Percentiles rank a stretch among this genome's conserved stretches.
These are phyloP conservation scores for Poecilia picta DNA, from an alignment of 2,797 vertebrate species.

Conservation along the genomic window DNA sequence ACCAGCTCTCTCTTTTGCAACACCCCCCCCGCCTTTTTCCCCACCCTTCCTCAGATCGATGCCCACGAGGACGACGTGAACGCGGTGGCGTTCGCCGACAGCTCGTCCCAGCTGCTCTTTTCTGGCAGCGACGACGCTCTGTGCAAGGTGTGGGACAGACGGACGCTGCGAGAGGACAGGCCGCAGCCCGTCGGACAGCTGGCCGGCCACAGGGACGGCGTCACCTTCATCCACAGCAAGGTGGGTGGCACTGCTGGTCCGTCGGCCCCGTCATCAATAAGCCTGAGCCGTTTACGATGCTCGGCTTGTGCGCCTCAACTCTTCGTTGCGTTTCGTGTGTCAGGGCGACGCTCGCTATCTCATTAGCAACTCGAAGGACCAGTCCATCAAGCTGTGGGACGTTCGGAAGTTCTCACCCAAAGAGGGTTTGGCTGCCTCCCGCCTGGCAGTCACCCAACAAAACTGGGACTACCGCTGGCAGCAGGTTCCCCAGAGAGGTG, in stretches of 20 bases:
- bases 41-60: conserved; percentile 80
- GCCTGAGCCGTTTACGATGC: neutral
- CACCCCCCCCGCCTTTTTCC: neutral
- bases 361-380: conserved; percentile 95
- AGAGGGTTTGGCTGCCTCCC: conserved; percentile 90
- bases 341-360: conserved; percentile 93
- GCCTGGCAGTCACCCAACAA: conserved; percentile 90
- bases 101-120: conserved; percentile 92
- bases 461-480: conserved; percentile 98
- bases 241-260: conserved; percentile 61
- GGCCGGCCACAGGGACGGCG: conserved; percentile 92
- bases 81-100: conserved; percentile 90
- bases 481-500: conserved; percentile 93
- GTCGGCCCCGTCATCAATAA: conserved; percentile 31
- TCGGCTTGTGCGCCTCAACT: neutral
- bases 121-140: conserved; percentile 93
- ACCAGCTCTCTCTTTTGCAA: conserved; percentile 14
- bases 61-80: conserved; percentile 95
- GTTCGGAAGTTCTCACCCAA: conserved; percentile 90
- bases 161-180: conserved; percentile 89
- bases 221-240: conserved; percentile 97
- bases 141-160: conserved; percentile 94
- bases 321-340: neutral
- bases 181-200: conserved; percentile 92
- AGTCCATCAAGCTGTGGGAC: conserved; percentile 96